These are phyloP conservation scores for Hanleya hanleyi DNA, from an alignment of 2,888 invertebrate genomes.

Conservation along the genomic window DNA sequence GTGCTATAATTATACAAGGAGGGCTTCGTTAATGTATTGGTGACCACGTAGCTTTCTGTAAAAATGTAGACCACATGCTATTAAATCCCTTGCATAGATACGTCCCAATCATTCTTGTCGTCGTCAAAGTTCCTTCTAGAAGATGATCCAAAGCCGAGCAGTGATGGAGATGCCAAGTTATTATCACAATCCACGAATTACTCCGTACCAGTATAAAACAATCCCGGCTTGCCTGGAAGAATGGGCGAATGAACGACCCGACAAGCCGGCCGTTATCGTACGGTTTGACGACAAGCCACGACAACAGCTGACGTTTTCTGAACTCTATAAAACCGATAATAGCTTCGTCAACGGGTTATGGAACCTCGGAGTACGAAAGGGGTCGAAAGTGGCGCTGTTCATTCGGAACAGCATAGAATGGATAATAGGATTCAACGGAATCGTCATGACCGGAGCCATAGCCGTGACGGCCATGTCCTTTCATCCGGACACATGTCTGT, in stretches of 20 bases:
- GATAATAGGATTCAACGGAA: constrained; percentile 9
- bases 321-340: constrained; percentile 2
- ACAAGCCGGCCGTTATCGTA: constrained; percentile 17
- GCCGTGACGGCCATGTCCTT: neutral
- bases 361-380: constrained; percentile 6
- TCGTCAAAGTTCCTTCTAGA: no score
- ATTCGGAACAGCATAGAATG: constrained; percentile 6
- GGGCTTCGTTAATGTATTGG: no score
- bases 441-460: constrained; percentile 11
- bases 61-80: no score
- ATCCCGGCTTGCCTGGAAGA: constrained; percentile 9
- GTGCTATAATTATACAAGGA: no score
- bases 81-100: no score
- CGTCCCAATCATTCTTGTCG: no score
- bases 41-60: no score
- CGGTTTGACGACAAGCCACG: neutral
- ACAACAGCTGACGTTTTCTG: constrained; percentile 13
- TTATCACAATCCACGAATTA: neutral
- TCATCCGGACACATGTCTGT: neutral
- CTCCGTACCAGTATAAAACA: neutral
- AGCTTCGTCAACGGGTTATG: constrained; percentile 14
- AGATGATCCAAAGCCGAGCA: no score
- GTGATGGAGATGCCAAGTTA: neutral
- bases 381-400: constrained; percentile 13
- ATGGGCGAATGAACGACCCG: constrained; percentile 8